These are phyloP conservation scores for Morbakka virulenta DNA, from an alignment of 30 jellyfish, hydroid and myxozoan species.

Conservation along the genomic window DNA sequence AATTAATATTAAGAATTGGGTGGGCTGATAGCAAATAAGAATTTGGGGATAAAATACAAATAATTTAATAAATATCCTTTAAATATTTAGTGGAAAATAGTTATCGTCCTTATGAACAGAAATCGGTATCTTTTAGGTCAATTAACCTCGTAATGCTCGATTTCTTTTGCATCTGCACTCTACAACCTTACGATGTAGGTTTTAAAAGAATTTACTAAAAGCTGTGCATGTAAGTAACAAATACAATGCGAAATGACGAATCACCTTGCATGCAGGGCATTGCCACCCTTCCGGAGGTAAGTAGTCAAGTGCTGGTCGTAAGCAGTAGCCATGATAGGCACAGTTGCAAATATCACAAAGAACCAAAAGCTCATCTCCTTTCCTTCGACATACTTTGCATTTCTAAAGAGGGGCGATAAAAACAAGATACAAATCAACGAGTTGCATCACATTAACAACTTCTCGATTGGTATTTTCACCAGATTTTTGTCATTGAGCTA, in stretches of 20 bases:
- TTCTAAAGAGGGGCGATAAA: constrained; percentile 21
- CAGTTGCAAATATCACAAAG: constrained; percentile 82
- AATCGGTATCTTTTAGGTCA: too few relatives aligned
- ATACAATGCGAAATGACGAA: not conserved
- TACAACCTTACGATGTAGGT: not conserved
- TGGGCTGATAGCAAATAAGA: too few relatives aligned
- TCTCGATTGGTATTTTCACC: too few relatives aligned
- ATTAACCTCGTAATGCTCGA: too few relatives aligned
- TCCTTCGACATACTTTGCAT: constrained; percentile 84
- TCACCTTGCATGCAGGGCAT: constrained; percentile 83
- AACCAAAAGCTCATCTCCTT: constrained; percentile 56
- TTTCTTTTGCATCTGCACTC: not conserved
- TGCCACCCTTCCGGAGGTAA: constrained; percentile 68
- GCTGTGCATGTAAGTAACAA: not conserved
- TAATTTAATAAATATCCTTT: too few relatives aligned
- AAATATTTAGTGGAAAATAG: too few relatives aligned
- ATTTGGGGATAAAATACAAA: too few relatives aligned
- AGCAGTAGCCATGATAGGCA: constrained; percentile 72
- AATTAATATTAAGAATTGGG: too few relatives aligned
- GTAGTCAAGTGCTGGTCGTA: constrained; percentile 71
- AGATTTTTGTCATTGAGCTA: too few relatives aligned
- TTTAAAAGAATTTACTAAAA: not conserved
- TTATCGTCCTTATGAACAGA: too few relatives aligned
- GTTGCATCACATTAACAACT: not conserved
- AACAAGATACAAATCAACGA: not conserved